These are phyloP conservation scores for Characodon lateralis DNA, from an alignment of 2,797 vertebrate genomes.

Conservation along the genomic window DNA sequence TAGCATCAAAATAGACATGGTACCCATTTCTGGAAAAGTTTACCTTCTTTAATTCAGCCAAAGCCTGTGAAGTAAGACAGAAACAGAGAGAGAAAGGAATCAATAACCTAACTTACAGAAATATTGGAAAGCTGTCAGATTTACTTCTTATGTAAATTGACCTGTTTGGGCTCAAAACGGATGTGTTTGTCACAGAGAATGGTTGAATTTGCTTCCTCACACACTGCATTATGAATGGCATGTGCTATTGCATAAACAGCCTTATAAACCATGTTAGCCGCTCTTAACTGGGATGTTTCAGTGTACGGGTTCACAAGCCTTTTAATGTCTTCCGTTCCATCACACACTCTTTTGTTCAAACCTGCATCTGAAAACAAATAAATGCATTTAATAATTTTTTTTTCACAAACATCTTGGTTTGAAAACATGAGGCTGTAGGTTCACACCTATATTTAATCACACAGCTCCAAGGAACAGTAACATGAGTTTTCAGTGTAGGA, in stretches of 20 bases:
- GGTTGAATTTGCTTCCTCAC: constrained; percentile 39
- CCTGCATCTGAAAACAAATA: constrained; percentile 22
- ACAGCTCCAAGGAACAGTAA: background rate
- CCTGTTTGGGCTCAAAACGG: constrained; percentile 58
- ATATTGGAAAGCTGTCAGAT: background rate
- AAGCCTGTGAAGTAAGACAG: background rate
- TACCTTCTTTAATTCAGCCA: background rate
- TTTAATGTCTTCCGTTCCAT: constrained; percentile 65
- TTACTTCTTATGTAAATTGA: constrained; percentile 12
- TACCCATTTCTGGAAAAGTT: constrained; percentile 57
- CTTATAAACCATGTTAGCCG: constrained; percentile 79
- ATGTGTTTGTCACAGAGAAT: constrained; percentile 51
- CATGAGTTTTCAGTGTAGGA: background rate
- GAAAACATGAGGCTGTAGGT: too few species aligned
- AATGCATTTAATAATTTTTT: too few species aligned
- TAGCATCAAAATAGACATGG: constrained; percentile 76
- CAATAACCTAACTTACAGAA: background rate
- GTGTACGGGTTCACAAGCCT: constrained; percentile 65
- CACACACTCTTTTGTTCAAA: constrained; percentile 38
- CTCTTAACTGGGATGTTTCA: constrained; percentile 70
- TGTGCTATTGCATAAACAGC: constrained; percentile 77
- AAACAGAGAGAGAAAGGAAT: background rate
- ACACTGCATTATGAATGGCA: constrained; percentile 67
- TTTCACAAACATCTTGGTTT: background rate
- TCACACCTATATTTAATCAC: background rate